Evolutionary conservation across 1,140 invertebrate genomes (phyloP), one percentile per base, ranked within the genome.

Genomic region (Microplitis mediator): DNA sequence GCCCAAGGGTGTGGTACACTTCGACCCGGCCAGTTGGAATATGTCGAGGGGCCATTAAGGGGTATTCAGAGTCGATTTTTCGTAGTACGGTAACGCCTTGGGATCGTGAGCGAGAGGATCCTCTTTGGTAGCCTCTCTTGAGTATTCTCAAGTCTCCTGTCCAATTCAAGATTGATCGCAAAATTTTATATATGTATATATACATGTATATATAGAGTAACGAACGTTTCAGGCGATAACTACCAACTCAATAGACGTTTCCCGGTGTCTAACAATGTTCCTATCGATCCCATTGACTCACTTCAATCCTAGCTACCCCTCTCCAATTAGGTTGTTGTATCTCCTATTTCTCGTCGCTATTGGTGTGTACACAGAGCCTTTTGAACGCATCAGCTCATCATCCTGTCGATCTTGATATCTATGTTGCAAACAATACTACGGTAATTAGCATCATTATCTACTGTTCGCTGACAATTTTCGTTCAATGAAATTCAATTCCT

Each of bases 31-130:
- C 66, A 64, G 71, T 75, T 75, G 60, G 64, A 75, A 75, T 75
- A 75, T 72, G 70, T 75, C 72, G 72, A 74, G 67, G 63, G 70
- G 62, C 70, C 74, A 69, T 75, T 75, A 75, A 75, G 71, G 74
- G 70, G 67, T 75, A 69, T 72, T 69, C 66, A 66, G 66, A 50
- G 32, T 65, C 70, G 66, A 72, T 75, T 75, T 75, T 74, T 66
- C 23, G 63, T 63, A 32, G 54, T 50, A 54, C 34, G 32, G 62
- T 13, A 51, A 39, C 60, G 45, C 65, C 58, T 35, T 63, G 14
- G 39, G 68, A 66, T 70, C 63, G 6, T 56, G 13, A 11, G 2
- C 39, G 39, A 45, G 32, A 50, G 39, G 23, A 54, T 39, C 52
- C 50, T 23, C 23, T 23, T 23, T 23, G 23, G 16, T 56, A 11